Percentiles rank a stretch among this genome's conserved stretches.
phyloP scores from a whole-genome alignment of 2,113 vertebrate species.

The Cheilinus undulatus region DNA sequence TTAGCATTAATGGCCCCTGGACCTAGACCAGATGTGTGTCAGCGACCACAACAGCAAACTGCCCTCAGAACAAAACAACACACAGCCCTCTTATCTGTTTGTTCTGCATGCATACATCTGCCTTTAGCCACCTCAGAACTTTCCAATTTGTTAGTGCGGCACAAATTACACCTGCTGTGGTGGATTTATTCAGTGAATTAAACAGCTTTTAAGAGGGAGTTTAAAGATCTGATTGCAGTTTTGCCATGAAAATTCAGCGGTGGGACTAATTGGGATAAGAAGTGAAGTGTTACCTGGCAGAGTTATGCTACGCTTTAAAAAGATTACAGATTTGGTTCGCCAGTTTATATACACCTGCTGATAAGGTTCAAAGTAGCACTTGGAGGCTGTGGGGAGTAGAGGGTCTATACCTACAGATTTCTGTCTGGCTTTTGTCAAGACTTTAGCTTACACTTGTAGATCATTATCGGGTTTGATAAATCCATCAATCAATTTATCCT shows the following conservation, averaged over 20 bases:
- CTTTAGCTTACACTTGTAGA: slow-evolving; percentile 16
- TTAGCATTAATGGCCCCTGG: slow-evolving; percentile 34
- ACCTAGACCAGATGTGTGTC: slow-evolving; percentile 37
- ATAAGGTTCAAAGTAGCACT: slow-evolving; percentile 52
- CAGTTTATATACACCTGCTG: slow-evolving; percentile 50
- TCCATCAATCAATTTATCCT: slow-evolving; percentile 17
- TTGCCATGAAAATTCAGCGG: slow-evolving; percentile 58
- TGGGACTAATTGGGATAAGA: slow-evolving; percentile 71
- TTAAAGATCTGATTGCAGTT: slow-evolving; percentile 51
- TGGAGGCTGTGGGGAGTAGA: slow-evolving; percentile 14
- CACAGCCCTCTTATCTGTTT: not conserved
- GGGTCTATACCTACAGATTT: slow-evolving; percentile 1
- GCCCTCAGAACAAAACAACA: not conserved
- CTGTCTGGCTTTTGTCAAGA: slow-evolving; percentile 12
- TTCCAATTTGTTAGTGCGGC: slow-evolving; percentile 30
- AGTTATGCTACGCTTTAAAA: slow-evolving; percentile 45
- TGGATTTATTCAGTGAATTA: slow-evolving; percentile 72
- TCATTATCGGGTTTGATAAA: slow-evolving; percentile 37
- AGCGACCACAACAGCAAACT: not conserved
- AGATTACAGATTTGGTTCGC: slow-evolving; percentile 58
- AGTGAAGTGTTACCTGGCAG: slow-evolving; percentile 63
- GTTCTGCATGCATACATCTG: slow-evolving; percentile 26
- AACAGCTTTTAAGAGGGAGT: slow-evolving; percentile 64
- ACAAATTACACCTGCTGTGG: slow-evolving; percentile 51
- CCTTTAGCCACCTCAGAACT: slow-evolving; percentile 28